Percentiles rank a stretch among this genome's conserved stretches.
Evolutionary conservation across 1,140 invertebrate genomes (phyloP).

Genomic region (Limonius californicus): DNA sequence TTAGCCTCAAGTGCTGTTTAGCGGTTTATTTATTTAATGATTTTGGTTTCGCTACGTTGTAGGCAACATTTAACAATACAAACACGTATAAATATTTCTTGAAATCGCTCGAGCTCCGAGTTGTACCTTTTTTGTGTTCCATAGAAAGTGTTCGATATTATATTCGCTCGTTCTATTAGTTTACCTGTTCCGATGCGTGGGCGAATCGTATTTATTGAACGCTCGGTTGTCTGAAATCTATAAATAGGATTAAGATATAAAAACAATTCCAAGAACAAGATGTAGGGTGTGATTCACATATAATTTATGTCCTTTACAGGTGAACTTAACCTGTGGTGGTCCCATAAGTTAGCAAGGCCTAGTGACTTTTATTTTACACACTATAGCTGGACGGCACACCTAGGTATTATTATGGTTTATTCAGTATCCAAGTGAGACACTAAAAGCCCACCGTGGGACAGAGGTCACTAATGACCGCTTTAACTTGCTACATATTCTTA

Average conservation of each 20-base stretch:
- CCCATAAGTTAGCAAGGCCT: not conserved
- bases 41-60: not conserved
- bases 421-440: not conserved
- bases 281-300: not conserved
- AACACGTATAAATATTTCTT: not conserved
- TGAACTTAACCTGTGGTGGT: slow-evolving; percentile 6
- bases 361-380: slow-evolving; percentile 4
- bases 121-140: too few relatives aligned
- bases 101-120: too few relatives aligned
- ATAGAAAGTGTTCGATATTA: too few relatives aligned
- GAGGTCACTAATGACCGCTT: not conserved
- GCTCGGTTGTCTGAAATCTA: too few relatives aligned
- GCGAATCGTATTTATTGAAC: too few relatives aligned
- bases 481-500: too few relatives aligned
- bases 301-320: slow-evolving; percentile 1
- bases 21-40: not conserved
- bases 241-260: too few relatives aligned
- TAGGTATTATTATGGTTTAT: slow-evolving; percentile 3
- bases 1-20: not conserved
- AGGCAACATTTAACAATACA: slow-evolving; percentile 3
- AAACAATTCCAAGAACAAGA: not conserved
- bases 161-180: too few relatives aligned
- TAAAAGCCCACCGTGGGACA: not conserved
- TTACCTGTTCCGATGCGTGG: too few relatives aligned
- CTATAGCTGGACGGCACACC: not conserved